Percentiles rank a stretch among this genome's conserved stretches.
phyloP scores from a whole-genome alignment of 2,797 vertebrate species.

The Lacerta viridis region DNA sequence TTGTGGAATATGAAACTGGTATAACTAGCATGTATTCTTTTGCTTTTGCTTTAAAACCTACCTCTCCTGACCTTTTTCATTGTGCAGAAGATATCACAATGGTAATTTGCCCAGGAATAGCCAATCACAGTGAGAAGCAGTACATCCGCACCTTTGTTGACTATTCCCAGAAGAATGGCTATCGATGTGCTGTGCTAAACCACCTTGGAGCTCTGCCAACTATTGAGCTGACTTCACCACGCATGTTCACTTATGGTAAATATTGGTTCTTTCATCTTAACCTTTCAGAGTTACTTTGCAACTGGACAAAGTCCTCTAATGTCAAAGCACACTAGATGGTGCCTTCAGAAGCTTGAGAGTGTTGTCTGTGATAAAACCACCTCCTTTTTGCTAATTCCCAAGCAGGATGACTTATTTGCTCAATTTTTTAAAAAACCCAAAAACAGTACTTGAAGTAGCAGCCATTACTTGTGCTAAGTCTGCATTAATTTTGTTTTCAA shows the following conservation, averaged over 20 bases:
- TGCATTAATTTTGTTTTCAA: neutral
- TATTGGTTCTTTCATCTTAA: neutral
- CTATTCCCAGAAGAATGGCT: constrained; percentile 94
- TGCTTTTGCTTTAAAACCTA: neutral
- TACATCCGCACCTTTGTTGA: constrained; percentile 99
- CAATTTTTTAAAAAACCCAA: neutral
- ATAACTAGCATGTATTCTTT: neutral
- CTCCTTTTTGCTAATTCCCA: neutral
- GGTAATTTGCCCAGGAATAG: constrained; percentile 98
- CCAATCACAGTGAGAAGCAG: constrained; percentile 99
- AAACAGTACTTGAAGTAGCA: no score
- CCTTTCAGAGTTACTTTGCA: neutral
- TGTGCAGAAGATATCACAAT: constrained; percentile 93
- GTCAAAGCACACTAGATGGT: neutral
- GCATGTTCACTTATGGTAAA: constrained; percentile 99
- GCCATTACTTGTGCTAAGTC: neutral
- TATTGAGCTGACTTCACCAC: constrained; percentile 96
- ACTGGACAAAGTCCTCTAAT: neutral
- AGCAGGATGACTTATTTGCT: neutral
- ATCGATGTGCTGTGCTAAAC: constrained; percentile 96
- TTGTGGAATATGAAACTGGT: neutral
- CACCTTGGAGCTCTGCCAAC: constrained; percentile 96
- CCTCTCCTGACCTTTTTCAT: constrained; percentile 12
- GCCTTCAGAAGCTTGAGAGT: neutral
- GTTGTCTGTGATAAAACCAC: neutral